A percentile compares a stretch with the other conserved stretches of the same genome.
These are phyloP conservation scores for Dendrocopos noguchii DNA, from an alignment of 2,113 vertebrate genomes.

Conservation along the genomic window DNA sequence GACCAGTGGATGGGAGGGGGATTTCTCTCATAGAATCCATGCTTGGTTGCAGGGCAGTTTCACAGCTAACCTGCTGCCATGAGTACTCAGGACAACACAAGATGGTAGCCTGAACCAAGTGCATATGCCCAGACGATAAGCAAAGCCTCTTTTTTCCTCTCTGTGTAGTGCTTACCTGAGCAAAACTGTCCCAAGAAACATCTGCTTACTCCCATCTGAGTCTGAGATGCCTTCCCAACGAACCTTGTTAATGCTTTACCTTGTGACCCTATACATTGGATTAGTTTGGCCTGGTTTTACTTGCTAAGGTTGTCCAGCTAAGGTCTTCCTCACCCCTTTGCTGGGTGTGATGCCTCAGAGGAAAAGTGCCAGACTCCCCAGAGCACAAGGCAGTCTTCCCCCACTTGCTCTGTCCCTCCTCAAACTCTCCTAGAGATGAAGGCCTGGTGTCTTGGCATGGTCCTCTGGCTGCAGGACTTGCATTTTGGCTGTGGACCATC, in stretches of 20 bases:
- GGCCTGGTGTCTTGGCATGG: background rate
- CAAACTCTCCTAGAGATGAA: background rate
- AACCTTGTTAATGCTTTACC: background rate
- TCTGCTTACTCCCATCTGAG: background rate
- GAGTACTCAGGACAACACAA: background rate
- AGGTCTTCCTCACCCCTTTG: rapidly evolving
- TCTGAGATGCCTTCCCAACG: background rate
- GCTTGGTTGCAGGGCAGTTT: background rate
- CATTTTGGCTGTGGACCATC: conserved; percentile 28
- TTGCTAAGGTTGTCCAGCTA: background rate
- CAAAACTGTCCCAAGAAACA: background rate
- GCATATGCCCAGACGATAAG: background rate
- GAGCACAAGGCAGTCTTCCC: rapidly evolving
- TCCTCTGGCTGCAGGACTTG: background rate
- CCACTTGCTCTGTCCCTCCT: rapidly evolving
- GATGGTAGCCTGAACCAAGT: background rate
- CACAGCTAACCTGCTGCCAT: background rate
- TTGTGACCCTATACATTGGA: background rate
- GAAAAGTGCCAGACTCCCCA: background rate
- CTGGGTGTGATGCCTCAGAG: background rate
- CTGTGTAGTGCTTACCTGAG: background rate
- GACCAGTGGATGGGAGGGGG: background rate
- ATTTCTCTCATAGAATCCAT: background rate
- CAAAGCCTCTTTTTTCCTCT: background rate
- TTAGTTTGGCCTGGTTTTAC: background rate